Evolutionary conservation across 2,113 vertebrate genomes (phyloP).

Genomic region (chimpanzee (Pan troglodytes)): NHGRI_mPanTro3-v2.1_pri NC_072419.2:7387001-7387500

Average conservation of each 20-base stretch:
- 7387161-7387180: background rate
- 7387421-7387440: background rate
- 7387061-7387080: background rate
- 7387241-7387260: background rate
- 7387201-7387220: background rate
- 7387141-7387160: background rate
- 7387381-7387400: background rate
- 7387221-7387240: background rate
- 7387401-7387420: background rate
- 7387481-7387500: background rate
- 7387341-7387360: background rate
- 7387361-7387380: background rate
- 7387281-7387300: too few species aligned
- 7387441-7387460: background rate
- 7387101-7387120: constrained; percentile 27
- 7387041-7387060: background rate
- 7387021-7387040: background rate
- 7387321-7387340: background rate
- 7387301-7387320: background rate
- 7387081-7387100: background rate
- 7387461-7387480: background rate
- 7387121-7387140: constrained; percentile 40
- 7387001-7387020: background rate
- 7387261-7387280: background rate
- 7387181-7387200: constrained; percentile 27